These are phyloP conservation scores for Catotricha subobsoleta DNA, from an alignment of 2,888 invertebrate genomes.

Conservation along the genomic window DNA sequence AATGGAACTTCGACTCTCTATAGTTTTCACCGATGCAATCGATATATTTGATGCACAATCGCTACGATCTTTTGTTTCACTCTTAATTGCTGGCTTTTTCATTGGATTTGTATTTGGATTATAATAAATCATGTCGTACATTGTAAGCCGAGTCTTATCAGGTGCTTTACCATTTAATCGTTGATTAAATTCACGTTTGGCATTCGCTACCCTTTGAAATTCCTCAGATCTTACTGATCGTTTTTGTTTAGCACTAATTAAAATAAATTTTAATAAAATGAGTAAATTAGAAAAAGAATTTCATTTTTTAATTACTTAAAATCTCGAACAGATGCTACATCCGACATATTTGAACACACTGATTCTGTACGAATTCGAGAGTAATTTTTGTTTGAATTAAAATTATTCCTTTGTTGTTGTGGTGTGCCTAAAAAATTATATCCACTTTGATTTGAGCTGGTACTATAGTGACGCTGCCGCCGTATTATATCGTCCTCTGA, in stretches of 20 bases:
- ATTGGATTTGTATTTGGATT: conserved; percentile 68
- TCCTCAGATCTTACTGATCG: conserved; percentile 10
- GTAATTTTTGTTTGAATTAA: neutral
- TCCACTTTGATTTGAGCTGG: conserved; percentile 10
- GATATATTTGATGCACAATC: conserved; percentile 1
- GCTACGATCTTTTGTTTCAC: conserved; percentile 6
- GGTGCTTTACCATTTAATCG: conserved; percentile 35
- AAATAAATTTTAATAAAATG: neutral
- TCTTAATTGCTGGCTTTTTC: conserved; percentile 30
- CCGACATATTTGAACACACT: conserved; percentile 25
- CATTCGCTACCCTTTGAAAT: conserved; percentile 34
- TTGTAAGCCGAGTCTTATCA: conserved; percentile 55
- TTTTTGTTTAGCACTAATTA: conserved; percentile 1
- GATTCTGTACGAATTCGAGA: conserved; percentile 28
- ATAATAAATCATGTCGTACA: conserved; percentile 85
- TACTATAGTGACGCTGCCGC: conserved; percentile 21
- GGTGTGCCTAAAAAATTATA: neutral
- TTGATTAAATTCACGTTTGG: conserved; percentile 33
- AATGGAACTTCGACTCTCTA: conserved; percentile 2
- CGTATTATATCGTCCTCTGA: conserved; percentile 40
- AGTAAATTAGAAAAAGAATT: conserved; percentile 8
- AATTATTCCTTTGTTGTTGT: conserved; percentile 11
- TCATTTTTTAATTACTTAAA: neutral
- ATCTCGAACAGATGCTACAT: conserved; percentile 11
- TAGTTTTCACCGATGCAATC: conserved; percentile 5